Percentiles rank a stretch among this genome's conserved stretches.
phyloP scores from a whole-genome alignment of 2,113 vertebrate species.

The Passer domesticus region DNA sequence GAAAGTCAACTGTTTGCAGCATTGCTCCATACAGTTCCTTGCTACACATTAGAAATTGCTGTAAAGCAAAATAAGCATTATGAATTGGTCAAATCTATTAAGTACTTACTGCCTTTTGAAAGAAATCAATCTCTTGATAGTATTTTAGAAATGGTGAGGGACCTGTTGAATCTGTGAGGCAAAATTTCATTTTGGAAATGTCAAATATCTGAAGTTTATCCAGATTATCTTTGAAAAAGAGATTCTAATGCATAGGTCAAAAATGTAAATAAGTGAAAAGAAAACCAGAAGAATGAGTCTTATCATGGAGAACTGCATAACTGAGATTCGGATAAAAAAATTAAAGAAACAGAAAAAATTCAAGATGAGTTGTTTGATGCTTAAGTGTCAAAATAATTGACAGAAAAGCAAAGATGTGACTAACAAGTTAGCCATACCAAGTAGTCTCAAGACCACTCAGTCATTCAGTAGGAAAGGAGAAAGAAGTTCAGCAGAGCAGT shows the following conservation, averaged over 20 bases:
- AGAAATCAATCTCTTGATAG: not conserved
- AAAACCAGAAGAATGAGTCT: not conserved
- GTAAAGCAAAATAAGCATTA: not conserved
- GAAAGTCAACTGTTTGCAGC: constrained; percentile 71
- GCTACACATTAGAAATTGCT: constrained; percentile 64
- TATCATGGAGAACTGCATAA: not conserved
- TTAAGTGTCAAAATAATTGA: not conserved
- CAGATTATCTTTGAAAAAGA: not conserved
- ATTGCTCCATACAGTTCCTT: constrained; percentile 69
- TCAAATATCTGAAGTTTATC: not conserved
- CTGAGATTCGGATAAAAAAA: not conserved
- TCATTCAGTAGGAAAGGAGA: not conserved
- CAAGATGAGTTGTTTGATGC: not conserved
- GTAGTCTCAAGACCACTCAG: not conserved
- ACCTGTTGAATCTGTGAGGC: not conserved
- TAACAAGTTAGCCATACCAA: not conserved
- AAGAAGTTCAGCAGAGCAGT: not conserved
- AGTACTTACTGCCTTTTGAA: not conserved
- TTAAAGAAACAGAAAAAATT: not conserved
- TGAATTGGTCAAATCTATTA: not conserved
- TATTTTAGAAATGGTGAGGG: not conserved
- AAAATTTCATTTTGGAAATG: not conserved
- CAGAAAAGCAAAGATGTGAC: not conserved
- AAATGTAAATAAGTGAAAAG: not conserved
- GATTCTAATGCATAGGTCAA: not conserved